Conservation (phyloP, 2,888 invertebrate genomes). For the Patella ulyssiponensis region DNA sequence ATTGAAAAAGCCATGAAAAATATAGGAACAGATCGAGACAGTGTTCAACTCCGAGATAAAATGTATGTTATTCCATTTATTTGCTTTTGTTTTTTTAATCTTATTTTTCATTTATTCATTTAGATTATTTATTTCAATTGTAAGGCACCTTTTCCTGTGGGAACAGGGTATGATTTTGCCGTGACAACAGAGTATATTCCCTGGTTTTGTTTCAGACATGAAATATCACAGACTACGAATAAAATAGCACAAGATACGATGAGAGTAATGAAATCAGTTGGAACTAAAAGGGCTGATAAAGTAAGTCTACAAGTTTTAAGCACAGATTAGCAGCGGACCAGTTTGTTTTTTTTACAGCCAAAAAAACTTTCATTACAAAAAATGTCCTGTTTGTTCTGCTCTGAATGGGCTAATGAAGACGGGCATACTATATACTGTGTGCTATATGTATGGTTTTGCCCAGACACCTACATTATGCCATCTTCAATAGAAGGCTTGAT, state of each 20-base stretch:
- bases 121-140: not conserved
- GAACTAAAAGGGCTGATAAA: slow-evolving; percentile 44
- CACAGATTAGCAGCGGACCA: too few species aligned
- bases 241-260: slow-evolving; percentile 55
- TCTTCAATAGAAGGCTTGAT: too few species aligned
- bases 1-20: slow-evolving; percentile 61
- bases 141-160: not conserved
- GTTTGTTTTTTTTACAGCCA: too few species aligned
- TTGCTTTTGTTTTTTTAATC: not conserved
- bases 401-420: too few species aligned
- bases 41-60: slow-evolving; percentile 60
- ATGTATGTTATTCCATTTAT: slow-evolving; percentile 54
- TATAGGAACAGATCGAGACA: slow-evolving; percentile 66
- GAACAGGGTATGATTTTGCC: too few species aligned
- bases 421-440: too few species aligned
- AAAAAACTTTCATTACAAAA: too few species aligned
- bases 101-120: not conserved
- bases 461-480: too few species aligned
- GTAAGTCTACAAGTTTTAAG: slow-evolving; percentile 36
- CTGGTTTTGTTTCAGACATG: slow-evolving; percentile 54
- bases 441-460: too few species aligned
- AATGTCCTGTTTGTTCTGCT: too few species aligned
- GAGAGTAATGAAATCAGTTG: slow-evolving; percentile 49
- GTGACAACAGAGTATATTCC: too few species aligned
- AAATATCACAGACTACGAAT: slow-evolving; percentile 61